Evolutionary conservation across 2,797 vertebrate species (phyloP), one percentile per base, ranked within the genome.

Genomic region (Helicolenus hilgendorfi): DNA sequence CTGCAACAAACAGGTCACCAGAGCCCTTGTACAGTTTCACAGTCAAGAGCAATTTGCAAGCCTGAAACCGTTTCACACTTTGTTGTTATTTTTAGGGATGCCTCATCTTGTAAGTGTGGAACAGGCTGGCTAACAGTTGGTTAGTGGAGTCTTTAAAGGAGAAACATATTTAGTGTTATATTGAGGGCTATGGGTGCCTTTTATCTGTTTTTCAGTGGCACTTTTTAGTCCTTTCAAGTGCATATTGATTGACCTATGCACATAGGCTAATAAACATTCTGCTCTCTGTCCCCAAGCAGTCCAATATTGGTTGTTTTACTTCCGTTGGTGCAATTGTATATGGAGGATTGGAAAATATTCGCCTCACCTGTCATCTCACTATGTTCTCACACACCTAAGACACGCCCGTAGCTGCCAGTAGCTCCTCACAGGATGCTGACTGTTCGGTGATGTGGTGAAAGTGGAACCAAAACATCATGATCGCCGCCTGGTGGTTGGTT

Each of bases 71-170:
- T 94, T 93, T 94, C 87, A 84, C 92, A 90, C 91, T 14, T 72
- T 83, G 72, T 70, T 68, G 78, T 87, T 96, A 92, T 94, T 92
- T 95, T 91, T 87, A 91, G 87, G 49, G 64, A 55, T 35, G 41
- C n/a, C n/a, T 72, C 36, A 4, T 68, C 72, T 68, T 81, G 35
- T 72, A 56, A 87, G 89, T 72, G 90, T 76, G 33, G 55, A 89
- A 59, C 84, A 82, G 85, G 77, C 79, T 27, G 71, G 31, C 26
- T 58, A 77, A 88, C 69, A 72, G 82, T 77, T 68, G 27, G 81
- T 11, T 67, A 72, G 26, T 20, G 33, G 38, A 67, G 75, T 33
- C 38, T 76, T 67, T 80, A 70, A 72, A 70, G 53, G 20, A 79
- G 71, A 86, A 70, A 80, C 73, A 81, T 82, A 68, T 84, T 72